Conservation (phyloP, 2,797 vertebrate species). For the Sciaenops ocellatus region DNA sequence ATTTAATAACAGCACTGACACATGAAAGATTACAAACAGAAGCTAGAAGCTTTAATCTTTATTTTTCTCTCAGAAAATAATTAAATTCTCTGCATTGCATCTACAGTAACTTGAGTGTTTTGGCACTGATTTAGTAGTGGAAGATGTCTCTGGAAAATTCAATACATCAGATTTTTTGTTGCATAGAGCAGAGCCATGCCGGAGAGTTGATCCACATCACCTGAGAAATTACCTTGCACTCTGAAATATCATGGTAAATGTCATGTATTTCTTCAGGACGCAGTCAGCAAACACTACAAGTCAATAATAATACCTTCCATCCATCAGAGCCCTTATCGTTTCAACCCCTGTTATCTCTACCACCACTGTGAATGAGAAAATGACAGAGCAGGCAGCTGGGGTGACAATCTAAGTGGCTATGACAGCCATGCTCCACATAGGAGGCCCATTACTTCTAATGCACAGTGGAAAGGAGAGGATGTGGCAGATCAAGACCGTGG, state of each 20-base stretch:
- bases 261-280: slow-evolving; percentile 28
- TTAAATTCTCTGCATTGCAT: not conserved
- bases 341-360: slow-evolving; percentile 21
- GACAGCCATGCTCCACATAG: slow-evolving; percentile 45
- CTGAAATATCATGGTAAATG: slow-evolving; percentile 42
- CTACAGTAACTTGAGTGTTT: not conserved
- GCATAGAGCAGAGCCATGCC: slow-evolving; percentile 1
- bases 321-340: slow-evolving; percentile 30
- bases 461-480: slow-evolving; percentile 50
- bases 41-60: slow-evolving; percentile 20
- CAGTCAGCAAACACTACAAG: slow-evolving; percentile 42
- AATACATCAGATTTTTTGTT: slow-evolving; percentile 38
- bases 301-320: slow-evolving; percentile 55
- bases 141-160: slow-evolving; percentile 29
- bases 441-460: slow-evolving; percentile 57
- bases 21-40: slow-evolving; percentile 19
- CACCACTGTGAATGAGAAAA: slow-evolving; percentile 53
- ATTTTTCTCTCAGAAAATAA: slow-evolving; percentile 6
- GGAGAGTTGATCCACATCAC: slow-evolving; percentile 33
- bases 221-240: slow-evolving; percentile 34
- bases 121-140: slow-evolving; percentile 7
- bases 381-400: slow-evolving; percentile 37
- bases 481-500: slow-evolving; percentile 43
- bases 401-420: slow-evolving; percentile 45
- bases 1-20: slow-evolving; percentile 31